A percentile compares a stretch with the other conserved stretches of the same genome.
Evolutionary conservation across 2,888 invertebrate species (phyloP).

Genomic region (Drosophila diplacantha): DNA sequence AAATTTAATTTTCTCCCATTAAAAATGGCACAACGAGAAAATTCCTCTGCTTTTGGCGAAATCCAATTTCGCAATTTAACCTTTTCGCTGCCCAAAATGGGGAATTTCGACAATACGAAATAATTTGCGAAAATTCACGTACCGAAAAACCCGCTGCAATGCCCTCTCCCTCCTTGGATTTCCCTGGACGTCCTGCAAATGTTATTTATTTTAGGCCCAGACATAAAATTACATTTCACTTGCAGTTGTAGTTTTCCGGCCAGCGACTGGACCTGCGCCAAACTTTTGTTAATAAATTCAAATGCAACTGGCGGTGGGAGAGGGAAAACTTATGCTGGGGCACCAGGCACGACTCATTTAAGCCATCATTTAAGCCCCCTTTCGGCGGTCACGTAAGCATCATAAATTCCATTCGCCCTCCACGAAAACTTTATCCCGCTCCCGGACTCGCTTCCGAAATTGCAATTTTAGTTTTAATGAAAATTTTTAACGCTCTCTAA

Average conservation of each 20-base stretch:
- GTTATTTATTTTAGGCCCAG: constrained; percentile 54
- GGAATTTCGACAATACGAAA: constrained; percentile 24
- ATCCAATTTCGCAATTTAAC: constrained; percentile 27
- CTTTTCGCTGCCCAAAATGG: constrained; percentile 18
- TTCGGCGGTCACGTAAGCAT: constrained; percentile 62
- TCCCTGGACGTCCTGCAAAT: constrained; percentile 20
- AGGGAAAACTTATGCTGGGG: constrained; percentile 26
- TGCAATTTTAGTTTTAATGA: constrained; percentile 67
- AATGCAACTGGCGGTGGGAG: constrained; percentile 49
- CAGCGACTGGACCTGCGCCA: constrained; percentile 38
- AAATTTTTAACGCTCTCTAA: constrained; percentile 47
- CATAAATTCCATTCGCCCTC: constrained; percentile 28
- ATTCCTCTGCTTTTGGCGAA: constrained; percentile 8
- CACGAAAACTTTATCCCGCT: constrained; percentile 12
- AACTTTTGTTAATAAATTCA: constrained; percentile 65
- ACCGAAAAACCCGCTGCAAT: neutral
- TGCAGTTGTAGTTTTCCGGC: constrained; percentile 46
- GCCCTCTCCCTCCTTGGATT: neutral
- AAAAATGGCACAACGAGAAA: constrained; percentile 9
- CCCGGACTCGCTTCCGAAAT: constrained; percentile 32
- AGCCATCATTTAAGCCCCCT: constrained; percentile 62
- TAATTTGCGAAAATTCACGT: constrained; percentile 30
- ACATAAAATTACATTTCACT: constrained; percentile 54
- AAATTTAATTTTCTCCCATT: constrained; percentile 10
- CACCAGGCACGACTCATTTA: constrained; percentile 59